Conservation (phyloP, 2,797 vertebrate species). For the Coluber constrictor region DNA sequence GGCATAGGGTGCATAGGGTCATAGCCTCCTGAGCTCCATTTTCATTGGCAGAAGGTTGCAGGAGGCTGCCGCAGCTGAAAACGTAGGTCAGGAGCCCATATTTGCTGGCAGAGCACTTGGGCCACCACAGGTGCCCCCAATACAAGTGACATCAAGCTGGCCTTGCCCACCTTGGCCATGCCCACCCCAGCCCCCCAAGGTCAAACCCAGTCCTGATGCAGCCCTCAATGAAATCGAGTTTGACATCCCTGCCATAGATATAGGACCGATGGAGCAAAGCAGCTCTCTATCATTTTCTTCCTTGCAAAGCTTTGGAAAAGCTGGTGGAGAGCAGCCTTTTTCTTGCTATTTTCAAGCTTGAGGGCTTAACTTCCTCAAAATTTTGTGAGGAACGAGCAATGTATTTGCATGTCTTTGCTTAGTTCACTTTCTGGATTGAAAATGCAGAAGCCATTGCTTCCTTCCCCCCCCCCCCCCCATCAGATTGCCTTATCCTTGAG, state of each 20-base stretch:
- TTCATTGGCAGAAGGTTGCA: no score
- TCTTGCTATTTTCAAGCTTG: background rate
- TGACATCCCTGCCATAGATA: background rate
- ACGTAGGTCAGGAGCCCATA: no score
- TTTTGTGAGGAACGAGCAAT: background rate
- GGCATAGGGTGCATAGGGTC: no score
- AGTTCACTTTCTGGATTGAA: background rate
- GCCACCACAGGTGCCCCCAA: no score
- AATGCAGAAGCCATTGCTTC: background rate
- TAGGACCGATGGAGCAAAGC: background rate
- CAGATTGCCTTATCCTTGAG: background rate
- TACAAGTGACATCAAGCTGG: no score
- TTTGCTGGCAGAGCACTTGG: no score
- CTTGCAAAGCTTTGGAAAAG: background rate
- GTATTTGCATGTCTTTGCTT: background rate
- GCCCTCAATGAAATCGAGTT: no score
- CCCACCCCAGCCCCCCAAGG: no score
- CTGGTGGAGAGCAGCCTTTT: background rate
- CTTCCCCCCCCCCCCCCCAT: background rate
- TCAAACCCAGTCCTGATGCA: no score
- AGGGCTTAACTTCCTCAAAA: background rate
- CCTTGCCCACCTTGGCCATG: no score
- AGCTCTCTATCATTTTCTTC: background rate
- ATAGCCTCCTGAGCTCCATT: no score
- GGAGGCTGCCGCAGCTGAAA: rapidly evolving